Evolutionary conservation across 1,140 invertebrate species (phyloP).

Genomic region (Antheraea mylitta): DNA sequence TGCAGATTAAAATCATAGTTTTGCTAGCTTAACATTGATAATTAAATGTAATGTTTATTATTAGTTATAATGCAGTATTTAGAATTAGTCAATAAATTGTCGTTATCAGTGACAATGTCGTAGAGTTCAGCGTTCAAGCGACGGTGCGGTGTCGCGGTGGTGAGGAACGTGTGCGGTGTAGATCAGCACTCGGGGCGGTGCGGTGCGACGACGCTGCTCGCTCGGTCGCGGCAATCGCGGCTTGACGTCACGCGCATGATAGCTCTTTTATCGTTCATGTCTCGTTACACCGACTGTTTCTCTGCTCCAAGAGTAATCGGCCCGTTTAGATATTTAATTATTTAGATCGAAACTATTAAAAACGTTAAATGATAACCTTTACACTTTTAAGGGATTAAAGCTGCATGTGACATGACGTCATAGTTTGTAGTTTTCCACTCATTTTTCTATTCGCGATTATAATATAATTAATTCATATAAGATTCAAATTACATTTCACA

Average conservation of each 20-base stretch:
- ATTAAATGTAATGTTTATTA: not conserved
- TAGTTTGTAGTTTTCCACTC: not conserved
- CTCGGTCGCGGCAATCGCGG: slow-evolving; percentile 31
- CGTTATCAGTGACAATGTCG: slow-evolving; percentile 65
- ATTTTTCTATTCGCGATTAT: not conserved
- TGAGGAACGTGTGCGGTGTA: not conserved
- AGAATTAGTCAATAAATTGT: slow-evolving; percentile 47
- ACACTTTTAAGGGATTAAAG: not conserved
- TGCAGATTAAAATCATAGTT: not conserved
- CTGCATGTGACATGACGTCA: not conserved
- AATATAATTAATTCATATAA: too few relatives aligned
- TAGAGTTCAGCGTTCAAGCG: slow-evolving; percentile 55
- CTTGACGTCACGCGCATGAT: slow-evolving; percentile 60
- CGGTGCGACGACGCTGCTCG: slow-evolving; percentile 15
- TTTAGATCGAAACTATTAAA: not conserved
- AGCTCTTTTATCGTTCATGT: slow-evolving; percentile 45
- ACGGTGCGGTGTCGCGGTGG: slow-evolving; percentile 11
- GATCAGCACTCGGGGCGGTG: too few relatives aligned
- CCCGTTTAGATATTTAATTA: not conserved
- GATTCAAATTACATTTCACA: not conserved
- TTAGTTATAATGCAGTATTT: slow-evolving; percentile 30
- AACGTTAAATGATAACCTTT: not conserved
- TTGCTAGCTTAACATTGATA: not conserved
- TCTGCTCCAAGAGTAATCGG: not conserved
- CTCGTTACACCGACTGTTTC: slow-evolving; percentile 34